Base-by-base conservation (phyloP, 2,113 vertebrate genomes). In the Strix aluco region DNA sequence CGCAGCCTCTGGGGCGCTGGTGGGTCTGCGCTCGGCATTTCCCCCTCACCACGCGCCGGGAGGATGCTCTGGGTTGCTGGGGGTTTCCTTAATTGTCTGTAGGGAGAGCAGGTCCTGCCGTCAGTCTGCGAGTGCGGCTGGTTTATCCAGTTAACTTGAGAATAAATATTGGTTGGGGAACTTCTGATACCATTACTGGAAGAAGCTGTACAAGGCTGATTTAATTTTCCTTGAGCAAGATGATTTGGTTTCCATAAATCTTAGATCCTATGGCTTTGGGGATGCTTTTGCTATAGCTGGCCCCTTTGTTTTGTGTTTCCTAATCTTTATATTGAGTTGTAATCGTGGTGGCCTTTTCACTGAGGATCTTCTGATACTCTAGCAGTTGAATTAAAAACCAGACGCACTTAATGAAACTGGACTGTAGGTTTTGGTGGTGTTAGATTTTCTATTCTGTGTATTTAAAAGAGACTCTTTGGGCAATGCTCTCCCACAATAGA, bases 21-120 rank as follows among this genome's bases (percentile, higher is more conserved):
- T 1, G 4, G 40, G 38, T 30, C 67, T 30, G 42, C 1, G 5
- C 6, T 22, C 4, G 1, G 6, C 1, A 0, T 4, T 21, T n/a
- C 40, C 40, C 40, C 12, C 40, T 42, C 40, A 12, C 40, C 40
- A 42, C 40, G 40, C 13, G 40, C 40, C 13, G 49, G 3, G 44
- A 34, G 44, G 16, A 3, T 9, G 2, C 13, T 4, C 19, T 19
- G 27, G 5, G 1, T 1, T 22, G n/a, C 7, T 23, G 23, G 7
- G 6, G 49, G 58, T 29, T 23, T 38, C 4, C 11, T 40, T 6
- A 38, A 25, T 9, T 7, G 29, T 6, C 40, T 0, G 2, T 2
- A 20, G n/a, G 63, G 34, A 62, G 22, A 38, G 46, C 38, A 14
- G 70, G 23, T 25, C 5, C 2, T 1, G 16, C 1, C 0, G 6